Percentiles rank a stretch among this genome's conserved stretches.
Evolutionary conservation across 2,797 vertebrate genomes (phyloP).

Genomic region (Spondyliosoma cantharus): DNA sequence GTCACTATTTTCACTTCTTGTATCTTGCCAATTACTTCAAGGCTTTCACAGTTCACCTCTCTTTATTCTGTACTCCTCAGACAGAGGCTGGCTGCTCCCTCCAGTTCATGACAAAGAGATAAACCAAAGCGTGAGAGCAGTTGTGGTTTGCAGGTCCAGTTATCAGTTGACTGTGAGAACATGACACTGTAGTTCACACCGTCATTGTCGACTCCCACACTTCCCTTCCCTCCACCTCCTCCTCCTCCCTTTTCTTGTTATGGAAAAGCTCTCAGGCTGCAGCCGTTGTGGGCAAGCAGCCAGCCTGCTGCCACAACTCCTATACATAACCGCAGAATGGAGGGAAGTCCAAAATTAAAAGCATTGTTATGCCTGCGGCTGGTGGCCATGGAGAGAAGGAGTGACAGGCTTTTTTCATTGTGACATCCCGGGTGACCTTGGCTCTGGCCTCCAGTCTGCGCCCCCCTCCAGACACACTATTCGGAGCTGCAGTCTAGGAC

Average conservation of each 20-base stretch:
- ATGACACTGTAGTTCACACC: constrained; percentile 64
- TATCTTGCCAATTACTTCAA: constrained; percentile 23
- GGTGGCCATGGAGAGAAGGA: constrained; percentile 54
- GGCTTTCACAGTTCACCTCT: constrained; percentile 28
- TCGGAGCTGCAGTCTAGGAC: constrained; percentile 56
- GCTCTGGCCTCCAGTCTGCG: constrained; percentile 56
- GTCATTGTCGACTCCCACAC: constrained; percentile 57
- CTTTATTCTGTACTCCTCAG: not conserved
- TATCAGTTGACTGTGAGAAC: constrained; percentile 67
- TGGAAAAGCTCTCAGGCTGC: constrained; percentile 67
- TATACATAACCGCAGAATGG: constrained; percentile 68
- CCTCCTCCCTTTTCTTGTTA: constrained; percentile 34
- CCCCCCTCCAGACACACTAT: constrained; percentile 55
- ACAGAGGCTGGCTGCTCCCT: constrained; percentile 14
- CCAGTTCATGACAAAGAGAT: constrained; percentile 5
- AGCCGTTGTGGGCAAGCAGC: constrained; percentile 53
- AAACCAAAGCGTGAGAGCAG: constrained; percentile 47
- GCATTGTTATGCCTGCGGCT: constrained; percentile 71
- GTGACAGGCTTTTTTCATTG: constrained; percentile 74
- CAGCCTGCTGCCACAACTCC: constrained; percentile 55
- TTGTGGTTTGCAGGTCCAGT: constrained; percentile 59
- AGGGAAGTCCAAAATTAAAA: constrained; percentile 80
- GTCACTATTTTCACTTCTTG: not conserved
- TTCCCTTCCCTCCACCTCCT: constrained; percentile 31
- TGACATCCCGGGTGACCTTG: constrained; percentile 73